Evolutionary conservation across 2,888 invertebrate genomes (phyloP), one percentile per base, ranked within the genome.

Genomic region (Ferdinandea cuprea): DNA sequence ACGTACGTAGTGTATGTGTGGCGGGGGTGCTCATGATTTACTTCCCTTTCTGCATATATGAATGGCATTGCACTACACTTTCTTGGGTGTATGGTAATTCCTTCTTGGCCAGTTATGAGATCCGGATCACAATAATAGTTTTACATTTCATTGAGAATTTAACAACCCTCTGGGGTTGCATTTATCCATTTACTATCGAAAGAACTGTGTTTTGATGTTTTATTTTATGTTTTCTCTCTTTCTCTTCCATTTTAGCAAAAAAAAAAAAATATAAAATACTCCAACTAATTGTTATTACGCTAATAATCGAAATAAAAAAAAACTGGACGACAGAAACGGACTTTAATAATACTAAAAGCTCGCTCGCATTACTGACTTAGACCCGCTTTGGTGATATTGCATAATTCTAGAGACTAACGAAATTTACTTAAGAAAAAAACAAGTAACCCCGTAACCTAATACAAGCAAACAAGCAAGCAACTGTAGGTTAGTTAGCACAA

Each of bases 71-170:
- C 83, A 78, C 78, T 56, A 28, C 32, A 13, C 13, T 8, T 46
- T 56, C 68, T 56, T 58, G 61, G 72, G 65, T 61, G 69, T 77
- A 78, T 78, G 72, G 83, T 78, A 77, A 78, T 83, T 83, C 50
- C 77, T 66, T 59, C 19, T 58, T 50, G 46, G 66, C 25, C 50
- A 66, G 66, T 66, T 83, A 83, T 72, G 66, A 52, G 77, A 83
- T 72, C 78, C 78, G 83, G 83, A 78, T 83, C 66, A 78, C 63
- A 73, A 72, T 78, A 72, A 83, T 37, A 83, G 72, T 78, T 83
- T 83, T 46, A 54, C 72, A 72, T 69, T 54, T 72, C 77, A 71
- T 81, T 77, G 58, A 80, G 52, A 65, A 65, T 63, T 83, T 58
- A 72, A 83, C 61, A 46, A 48, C 59, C 68, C 80, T 40, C 42